Base-by-base conservation (phyloP, 2,888 invertebrate species). In the Rutpela maculata region DNA sequence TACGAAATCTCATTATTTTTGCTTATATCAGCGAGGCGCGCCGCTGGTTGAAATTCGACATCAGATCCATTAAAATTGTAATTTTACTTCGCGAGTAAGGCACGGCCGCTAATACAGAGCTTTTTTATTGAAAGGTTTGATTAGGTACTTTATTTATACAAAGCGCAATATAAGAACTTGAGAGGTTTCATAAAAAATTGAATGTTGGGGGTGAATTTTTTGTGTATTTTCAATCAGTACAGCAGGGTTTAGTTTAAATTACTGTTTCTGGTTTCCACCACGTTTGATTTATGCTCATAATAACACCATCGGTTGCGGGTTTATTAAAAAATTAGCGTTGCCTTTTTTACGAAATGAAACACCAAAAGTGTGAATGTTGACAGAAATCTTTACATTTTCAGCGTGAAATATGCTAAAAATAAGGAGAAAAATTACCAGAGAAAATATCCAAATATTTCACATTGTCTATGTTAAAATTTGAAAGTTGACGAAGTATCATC, bases 101-200 rank as follows among this genome's bases (percentile, higher is more conserved):
- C 59, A 59, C 15, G 22, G 59, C 22, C 59, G 59, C 7, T 22
- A 12, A 59, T 59, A 22, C 59, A 31, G 62, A 17, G 12, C n/a
- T 62, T 62, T 62, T 62, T 62, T 62, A 31, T 35, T 31, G 62
- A 31, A 31, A 62, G 26, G 31, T 62, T 62, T 62, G 50, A 22
- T 50, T 43, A 55, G 55, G 67, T 67, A 50, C 7, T 67, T 67
- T 55, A 67, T 67, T 67, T 50, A 26, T 22, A 22, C 18, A 50
- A 55, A 18, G 22, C 50, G 22, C 15, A 22, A 55, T 35, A 62
- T 31, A 55, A 31, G 26, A 31, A 31, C 35, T 62, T 62, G 62
- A 62, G 31, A 31, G 62, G 62, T 31, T 62, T n/a, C 62, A 62
- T 62, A 31, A 62, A 62, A 62, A 62, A 31, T 31, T 12, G n/a